These are phyloP conservation scores for Hyperopisus bebe DNA, from an alignment of 2,113 vertebrate species.

Conservation along the genomic window DNA sequence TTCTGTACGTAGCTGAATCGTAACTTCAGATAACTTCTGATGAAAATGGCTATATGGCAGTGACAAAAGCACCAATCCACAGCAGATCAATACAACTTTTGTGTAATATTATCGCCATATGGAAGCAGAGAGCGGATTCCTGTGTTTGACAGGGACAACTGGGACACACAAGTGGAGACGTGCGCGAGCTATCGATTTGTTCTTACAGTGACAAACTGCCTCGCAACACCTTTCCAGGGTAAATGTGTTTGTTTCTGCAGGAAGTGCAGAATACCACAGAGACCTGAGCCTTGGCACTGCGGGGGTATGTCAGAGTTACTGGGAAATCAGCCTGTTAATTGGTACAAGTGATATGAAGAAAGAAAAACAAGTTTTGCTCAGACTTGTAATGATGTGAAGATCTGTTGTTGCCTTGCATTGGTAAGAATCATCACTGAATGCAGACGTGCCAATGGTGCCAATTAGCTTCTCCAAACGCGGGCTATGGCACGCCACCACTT, in stretches of 20 bases:
- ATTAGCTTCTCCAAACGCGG: neutral
- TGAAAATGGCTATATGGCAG: neutral
- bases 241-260: slow-evolving; percentile 45
- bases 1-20: neutral
- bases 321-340: neutral
- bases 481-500: neutral
- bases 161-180: slow-evolving; percentile 27
- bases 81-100: slow-evolving; percentile 29
- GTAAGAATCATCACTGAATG: neutral
- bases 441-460: neutral
- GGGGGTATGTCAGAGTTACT: neutral
- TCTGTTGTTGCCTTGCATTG: neutral
- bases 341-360: neutral
- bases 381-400: neutral
- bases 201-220: slow-evolving; percentile 40
- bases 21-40: slow-evolving; percentile 8
- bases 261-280: slow-evolving; percentile 10
- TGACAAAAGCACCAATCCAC: slow-evolving; percentile 27
- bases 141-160: slow-evolving; percentile 24
- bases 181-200: slow-evolving; percentile 36
- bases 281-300: neutral
- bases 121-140: slow-evolving; percentile 14
- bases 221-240: slow-evolving; percentile 35
- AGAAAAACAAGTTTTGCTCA: neutral
- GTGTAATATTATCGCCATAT: slow-evolving; percentile 33